Conservation (phyloP, 2,113 vertebrate species). For the Ahaetulla prasina region DNA sequence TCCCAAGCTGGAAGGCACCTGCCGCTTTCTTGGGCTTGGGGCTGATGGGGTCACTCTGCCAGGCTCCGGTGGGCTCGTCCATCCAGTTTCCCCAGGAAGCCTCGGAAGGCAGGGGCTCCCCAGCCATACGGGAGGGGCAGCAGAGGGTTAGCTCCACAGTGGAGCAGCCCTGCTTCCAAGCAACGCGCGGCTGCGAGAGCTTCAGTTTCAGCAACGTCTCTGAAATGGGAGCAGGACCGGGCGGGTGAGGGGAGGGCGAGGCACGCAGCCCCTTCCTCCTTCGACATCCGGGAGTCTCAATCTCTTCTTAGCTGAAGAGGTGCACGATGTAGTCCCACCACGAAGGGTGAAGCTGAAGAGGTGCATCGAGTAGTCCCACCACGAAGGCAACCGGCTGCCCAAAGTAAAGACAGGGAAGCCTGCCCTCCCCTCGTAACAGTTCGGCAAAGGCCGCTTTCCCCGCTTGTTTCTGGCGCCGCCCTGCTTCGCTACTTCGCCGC, state of each 20-base stretch:
- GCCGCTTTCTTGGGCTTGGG: background rate
- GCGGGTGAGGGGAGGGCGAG: background rate
- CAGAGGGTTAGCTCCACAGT: background rate
- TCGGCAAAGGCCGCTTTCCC: background rate
- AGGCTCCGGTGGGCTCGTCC: background rate
- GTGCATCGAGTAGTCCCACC: background rate
- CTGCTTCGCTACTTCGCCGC: background rate
- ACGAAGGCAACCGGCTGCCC: background rate
- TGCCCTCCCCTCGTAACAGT: background rate
- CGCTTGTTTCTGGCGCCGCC: background rate
- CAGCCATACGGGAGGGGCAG: background rate
- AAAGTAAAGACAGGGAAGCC: background rate
- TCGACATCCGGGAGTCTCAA: background rate
- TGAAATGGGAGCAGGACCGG: background rate
- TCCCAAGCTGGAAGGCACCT: background rate
- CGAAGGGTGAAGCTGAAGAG: background rate
- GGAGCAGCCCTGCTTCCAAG: background rate
- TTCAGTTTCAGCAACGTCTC: background rate
- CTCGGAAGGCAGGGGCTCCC: background rate
- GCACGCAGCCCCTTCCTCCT: background rate
- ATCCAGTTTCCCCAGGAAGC: background rate
- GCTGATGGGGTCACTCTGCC: background rate
- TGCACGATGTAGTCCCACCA: background rate
- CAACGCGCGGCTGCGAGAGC: background rate
- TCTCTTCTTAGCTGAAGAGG: background rate